Conservation (phyloP, 2,797 vertebrate genomes). For the Leptoclinus maculatus region DNA sequence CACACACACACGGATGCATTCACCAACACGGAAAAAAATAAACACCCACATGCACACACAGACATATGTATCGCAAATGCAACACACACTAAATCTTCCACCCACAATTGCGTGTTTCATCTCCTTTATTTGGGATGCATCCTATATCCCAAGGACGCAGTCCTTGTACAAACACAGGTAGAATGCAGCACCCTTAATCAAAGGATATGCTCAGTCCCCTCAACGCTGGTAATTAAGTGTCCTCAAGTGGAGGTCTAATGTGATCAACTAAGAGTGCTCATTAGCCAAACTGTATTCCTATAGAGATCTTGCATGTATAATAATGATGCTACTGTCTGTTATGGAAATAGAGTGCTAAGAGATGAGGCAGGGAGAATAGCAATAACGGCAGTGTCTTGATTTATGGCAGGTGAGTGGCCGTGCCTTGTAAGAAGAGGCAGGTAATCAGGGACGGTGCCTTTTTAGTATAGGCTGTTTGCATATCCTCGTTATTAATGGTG, state of each 20-base stretch:
- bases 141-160: constrained; percentile 40
- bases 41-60: constrained; percentile 58
- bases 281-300: constrained; percentile 83
- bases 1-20: constrained; percentile 27
- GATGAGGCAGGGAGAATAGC: constrained; percentile 64
- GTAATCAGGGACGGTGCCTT: constrained; percentile 69
- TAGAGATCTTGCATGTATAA: constrained; percentile 77
- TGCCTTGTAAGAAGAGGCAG: constrained; percentile 72
- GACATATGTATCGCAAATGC: constrained; percentile 49
- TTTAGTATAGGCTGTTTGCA: constrained; percentile 72
- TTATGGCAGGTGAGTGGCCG: constrained; percentile 75
- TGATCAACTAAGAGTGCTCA: constrained; percentile 84
- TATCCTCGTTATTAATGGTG: constrained; percentile 65
- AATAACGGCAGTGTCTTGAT: constrained; percentile 69
- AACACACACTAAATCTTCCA: constrained; percentile 35
- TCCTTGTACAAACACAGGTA: constrained; percentile 72
- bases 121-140: constrained; percentile 22
- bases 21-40: neutral
- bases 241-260: constrained; percentile 84
- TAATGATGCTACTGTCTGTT: constrained; percentile 72
- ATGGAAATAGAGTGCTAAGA: constrained; percentile 69
- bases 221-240: constrained; percentile 84
- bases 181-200: constrained; percentile 77
- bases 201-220: constrained; percentile 72
- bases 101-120: constrained; percentile 41